These are phyloP conservation scores for Aphelinus certus DNA, from an alignment of 1,140 invertebrate genomes.

Conservation along the genomic window DNA sequence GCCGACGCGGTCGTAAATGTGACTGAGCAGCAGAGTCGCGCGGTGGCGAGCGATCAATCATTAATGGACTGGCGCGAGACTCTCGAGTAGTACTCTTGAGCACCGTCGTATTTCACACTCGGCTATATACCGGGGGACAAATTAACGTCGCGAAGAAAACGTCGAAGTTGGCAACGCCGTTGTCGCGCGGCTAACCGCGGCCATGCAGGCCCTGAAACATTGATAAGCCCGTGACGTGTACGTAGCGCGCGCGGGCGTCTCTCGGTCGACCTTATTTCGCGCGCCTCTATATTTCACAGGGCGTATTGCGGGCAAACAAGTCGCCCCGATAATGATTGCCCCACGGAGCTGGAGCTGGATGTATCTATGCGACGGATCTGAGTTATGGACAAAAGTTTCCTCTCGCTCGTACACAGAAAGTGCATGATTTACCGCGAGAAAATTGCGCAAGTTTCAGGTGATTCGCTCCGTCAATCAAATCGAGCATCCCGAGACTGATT, in stretches of 20 bases:
- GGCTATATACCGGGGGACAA: background rate
- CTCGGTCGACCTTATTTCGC: background rate
- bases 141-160: slow-evolving; percentile 6
- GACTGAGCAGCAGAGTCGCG: slow-evolving; percentile 16
- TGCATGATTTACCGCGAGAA: no score
- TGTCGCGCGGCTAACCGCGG: background rate
- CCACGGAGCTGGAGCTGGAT: no score
- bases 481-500: no score
- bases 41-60: slow-evolving; percentile 13
- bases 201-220: background rate
- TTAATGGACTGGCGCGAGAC: background rate
- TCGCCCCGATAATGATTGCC: slow-evolving; percentile 5
- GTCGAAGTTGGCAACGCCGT: background rate
- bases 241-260: background rate
- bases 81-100: background rate
- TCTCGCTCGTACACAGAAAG: no score
- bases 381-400: no score
- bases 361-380: no score
- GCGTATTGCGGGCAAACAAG: background rate
- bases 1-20: background rate
- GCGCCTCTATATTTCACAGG: background rate
- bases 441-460: no score
- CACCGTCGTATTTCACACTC: background rate
- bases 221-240: background rate
- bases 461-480: no score